Evolutionary conservation across 1,140 invertebrate species (phyloP).

Genomic region (Drosophila bifasciata): DNA sequence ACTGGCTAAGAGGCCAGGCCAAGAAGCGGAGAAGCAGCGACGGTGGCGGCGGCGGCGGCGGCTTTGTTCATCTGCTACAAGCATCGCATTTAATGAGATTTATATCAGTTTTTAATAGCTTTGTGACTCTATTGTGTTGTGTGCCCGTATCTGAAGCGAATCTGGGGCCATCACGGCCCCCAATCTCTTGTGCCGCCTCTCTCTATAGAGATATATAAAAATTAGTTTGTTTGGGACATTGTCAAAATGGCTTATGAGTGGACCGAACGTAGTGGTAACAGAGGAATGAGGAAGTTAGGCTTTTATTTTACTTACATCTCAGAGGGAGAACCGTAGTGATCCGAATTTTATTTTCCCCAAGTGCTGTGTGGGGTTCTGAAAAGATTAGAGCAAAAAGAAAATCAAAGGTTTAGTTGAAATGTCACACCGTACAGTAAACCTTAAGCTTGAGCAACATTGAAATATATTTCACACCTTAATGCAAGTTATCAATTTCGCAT

Average conservation of each 20-base stretch:
- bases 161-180: constrained; percentile 48
- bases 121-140: constrained; percentile 76
- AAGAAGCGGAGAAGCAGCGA: neutral
- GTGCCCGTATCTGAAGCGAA: constrained; percentile 46
- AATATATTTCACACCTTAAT: constrained; percentile 39
- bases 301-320: no score
- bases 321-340: no score
- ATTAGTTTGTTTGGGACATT: constrained; percentile 63
- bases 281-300: constrained; percentile 30
- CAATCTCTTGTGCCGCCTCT: neutral
- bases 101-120: constrained; percentile 81
- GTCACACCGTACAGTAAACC: no score
- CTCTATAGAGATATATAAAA: constrained; percentile 59
- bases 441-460: constrained; percentile 6
- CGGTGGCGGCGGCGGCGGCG: constrained; percentile 33
- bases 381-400: no score
- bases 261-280: no score
- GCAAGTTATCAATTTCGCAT: constrained; percentile 16
- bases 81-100: constrained; percentile 80
- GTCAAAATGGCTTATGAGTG: constrained; percentile 56
- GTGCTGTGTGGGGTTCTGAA: no score
- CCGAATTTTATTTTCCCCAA: no score
- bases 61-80: constrained; percentile 78
- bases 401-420: no score
- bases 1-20: neutral